A percentile compares a stretch with the other conserved stretches of the same genome.
phyloP scores from a whole-genome alignment of 2,888 invertebrate species.

The Drosophila lacicola region DNA sequence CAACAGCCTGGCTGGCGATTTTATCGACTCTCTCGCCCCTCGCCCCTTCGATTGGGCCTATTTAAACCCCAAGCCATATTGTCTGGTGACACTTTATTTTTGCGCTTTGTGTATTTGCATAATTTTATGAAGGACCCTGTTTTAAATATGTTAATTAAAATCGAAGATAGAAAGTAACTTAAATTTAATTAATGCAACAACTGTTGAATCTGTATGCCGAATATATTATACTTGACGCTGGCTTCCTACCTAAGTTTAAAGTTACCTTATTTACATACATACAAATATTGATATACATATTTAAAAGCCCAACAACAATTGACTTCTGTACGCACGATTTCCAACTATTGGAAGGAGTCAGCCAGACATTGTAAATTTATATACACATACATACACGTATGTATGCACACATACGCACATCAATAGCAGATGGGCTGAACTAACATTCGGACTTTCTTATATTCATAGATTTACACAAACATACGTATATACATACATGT shows the following conservation, averaged over 20 bases:
- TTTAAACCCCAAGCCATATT: slow-evolving; percentile 19
- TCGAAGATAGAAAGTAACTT: slow-evolving; percentile 11
- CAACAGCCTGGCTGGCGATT: slow-evolving; percentile 33
- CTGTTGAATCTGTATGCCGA: slow-evolving; percentile 3
- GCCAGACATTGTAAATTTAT: too few species aligned
- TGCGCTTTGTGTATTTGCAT: slow-evolving; percentile 35
- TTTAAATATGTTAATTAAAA: slow-evolving; percentile 55
- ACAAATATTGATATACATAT: too few species aligned
- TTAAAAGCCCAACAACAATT: too few species aligned
- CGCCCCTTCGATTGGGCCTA: slow-evolving; percentile 10
- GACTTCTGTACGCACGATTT: too few species aligned
- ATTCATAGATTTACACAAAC: too few species aligned
- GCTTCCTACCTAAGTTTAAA: not conserved
- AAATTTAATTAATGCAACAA: slow-evolving; percentile 24
- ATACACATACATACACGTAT: too few species aligned
- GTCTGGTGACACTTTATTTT: slow-evolving; percentile 56
- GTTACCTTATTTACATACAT: not conserved
- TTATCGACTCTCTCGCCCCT: not conserved
- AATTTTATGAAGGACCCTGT: slow-evolving; percentile 20
- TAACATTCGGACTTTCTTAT: too few species aligned
- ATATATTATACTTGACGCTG: not conserved
- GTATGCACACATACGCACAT: too few species aligned
- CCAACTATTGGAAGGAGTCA: too few species aligned
- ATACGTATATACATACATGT: too few species aligned
- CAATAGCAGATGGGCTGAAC: too few species aligned